Evolutionary conservation across 2,113 vertebrate genomes (phyloP).

Genomic region (Heliornis fulica): DNA sequence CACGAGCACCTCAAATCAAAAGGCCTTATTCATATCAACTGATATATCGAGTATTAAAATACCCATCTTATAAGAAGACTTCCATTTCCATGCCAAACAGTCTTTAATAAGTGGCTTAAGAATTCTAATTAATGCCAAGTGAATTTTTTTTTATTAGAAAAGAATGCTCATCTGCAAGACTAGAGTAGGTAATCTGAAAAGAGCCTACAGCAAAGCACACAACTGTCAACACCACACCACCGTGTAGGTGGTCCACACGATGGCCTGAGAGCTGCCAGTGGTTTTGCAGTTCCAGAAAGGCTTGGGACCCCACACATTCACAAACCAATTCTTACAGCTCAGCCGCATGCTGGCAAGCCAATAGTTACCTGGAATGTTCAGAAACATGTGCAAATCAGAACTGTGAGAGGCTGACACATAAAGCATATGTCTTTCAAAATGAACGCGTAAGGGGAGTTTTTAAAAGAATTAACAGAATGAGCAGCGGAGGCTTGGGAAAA

Average conservation of each 20-base stretch:
- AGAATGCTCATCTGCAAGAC: background rate
- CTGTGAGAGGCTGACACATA: fast-evolving
- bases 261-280: fast-evolving
- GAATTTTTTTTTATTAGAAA: background rate
- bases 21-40: background rate
- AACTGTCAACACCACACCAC: fast-evolving
- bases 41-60: background rate
- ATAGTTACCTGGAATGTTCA: fast-evolving
- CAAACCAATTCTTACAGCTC: fast-evolving
- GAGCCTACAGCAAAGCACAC: background rate
- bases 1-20: background rate
- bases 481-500: background rate
- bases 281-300: fast-evolving
- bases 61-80: background rate
- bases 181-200: background rate
- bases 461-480: background rate
- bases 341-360: fast-evolving
- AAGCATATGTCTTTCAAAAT: background rate
- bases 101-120: background rate
- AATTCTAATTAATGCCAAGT: background rate
- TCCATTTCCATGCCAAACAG: background rate
- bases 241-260: fast-evolving
- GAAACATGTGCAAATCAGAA: background rate
- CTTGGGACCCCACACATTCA: background rate
- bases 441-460: fast-evolving